Percentiles rank a stretch among this genome's conserved stretches.
Conservation (phyloP, 2,113 vertebrate genomes). For the Mobula hypostoma region DNA sequence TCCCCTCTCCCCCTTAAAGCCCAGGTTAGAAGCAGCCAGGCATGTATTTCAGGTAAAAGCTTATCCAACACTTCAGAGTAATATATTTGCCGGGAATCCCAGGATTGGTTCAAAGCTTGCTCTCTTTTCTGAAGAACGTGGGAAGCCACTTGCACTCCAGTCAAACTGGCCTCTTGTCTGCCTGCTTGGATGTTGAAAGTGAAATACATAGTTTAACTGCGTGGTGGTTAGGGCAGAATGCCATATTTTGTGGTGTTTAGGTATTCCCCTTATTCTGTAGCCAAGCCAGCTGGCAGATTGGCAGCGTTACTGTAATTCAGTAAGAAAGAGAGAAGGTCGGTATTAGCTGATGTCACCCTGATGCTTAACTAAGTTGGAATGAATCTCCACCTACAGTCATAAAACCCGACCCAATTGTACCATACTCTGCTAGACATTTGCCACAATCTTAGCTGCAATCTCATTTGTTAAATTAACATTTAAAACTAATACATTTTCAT, state of each 20-base stretch:
- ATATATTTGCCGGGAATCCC: background rate
- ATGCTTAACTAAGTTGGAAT: background rate
- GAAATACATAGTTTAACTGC: conserved; percentile 13
- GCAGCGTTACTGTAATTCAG: conserved; percentile 25
- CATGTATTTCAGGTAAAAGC: background rate
- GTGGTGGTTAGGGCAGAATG: conserved; percentile 28
- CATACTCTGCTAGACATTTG: no score
- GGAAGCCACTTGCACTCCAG: background rate
- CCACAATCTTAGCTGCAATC: background rate
- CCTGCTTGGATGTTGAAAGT: conserved; percentile 16
- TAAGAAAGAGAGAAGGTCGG: background rate
- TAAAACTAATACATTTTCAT: background rate
- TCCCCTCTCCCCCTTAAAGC: no score
- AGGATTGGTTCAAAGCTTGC: background rate
- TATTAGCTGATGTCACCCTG: background rate
- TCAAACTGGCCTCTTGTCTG: background rate
- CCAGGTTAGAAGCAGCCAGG: no score
- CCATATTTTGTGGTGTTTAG: conserved; percentile 7
- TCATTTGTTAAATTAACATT: background rate
- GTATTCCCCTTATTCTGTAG: conserved; percentile 29
- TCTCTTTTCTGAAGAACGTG: background rate
- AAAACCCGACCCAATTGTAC: background rate
- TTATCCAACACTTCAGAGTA: background rate
- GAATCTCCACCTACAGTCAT: background rate
- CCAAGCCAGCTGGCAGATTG: conserved; percentile 31